These are phyloP conservation scores for Parauchenoglanis ngamensis DNA, from an alignment of 2,797 vertebrate species.

Conservation along the genomic window DNA sequence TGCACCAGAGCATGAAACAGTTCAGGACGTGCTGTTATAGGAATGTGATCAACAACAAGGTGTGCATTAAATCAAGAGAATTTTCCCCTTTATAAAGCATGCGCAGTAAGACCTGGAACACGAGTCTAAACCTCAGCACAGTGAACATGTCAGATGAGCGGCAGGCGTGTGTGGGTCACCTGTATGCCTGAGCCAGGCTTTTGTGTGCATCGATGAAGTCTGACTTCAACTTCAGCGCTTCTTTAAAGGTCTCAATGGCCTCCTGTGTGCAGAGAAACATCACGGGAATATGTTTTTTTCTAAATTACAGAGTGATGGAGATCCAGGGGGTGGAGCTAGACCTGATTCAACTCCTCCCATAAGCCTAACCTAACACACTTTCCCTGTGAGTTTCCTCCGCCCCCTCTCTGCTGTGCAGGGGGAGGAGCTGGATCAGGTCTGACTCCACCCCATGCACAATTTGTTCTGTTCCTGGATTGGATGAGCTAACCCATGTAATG, in stretches of 20 bases:
- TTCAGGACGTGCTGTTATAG: neutral
- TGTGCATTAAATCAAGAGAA: neutral
- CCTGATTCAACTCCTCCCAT: neutral
- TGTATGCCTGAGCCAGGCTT: conserved; percentile 96
- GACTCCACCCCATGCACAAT: neutral
- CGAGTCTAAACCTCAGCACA: neutral
- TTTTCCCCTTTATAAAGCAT: neutral
- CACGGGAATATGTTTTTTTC: neutral
- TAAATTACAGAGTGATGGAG: neutral
- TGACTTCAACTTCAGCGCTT: conserved; percentile 91
- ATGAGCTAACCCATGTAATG: too few relatives aligned
- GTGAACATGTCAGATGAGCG: neutral
- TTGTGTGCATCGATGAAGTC: conserved; percentile 97
- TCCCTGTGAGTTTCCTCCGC: neutral
- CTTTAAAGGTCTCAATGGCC: conserved; percentile 96
- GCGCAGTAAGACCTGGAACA: neutral
- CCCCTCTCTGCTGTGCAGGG: neutral
- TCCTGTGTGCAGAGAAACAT: conserved; percentile 74
- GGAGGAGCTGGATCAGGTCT: neutral
- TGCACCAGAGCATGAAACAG: neutral
- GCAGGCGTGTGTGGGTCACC: conserved; percentile 68
- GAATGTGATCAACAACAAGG: neutral
- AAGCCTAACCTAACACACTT: neutral
- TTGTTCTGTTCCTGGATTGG: neutral
- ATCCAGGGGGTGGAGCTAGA: neutral